Conservation (phyloP, 1,140 invertebrate genomes). For the Drosophila kikkawai region DNA sequence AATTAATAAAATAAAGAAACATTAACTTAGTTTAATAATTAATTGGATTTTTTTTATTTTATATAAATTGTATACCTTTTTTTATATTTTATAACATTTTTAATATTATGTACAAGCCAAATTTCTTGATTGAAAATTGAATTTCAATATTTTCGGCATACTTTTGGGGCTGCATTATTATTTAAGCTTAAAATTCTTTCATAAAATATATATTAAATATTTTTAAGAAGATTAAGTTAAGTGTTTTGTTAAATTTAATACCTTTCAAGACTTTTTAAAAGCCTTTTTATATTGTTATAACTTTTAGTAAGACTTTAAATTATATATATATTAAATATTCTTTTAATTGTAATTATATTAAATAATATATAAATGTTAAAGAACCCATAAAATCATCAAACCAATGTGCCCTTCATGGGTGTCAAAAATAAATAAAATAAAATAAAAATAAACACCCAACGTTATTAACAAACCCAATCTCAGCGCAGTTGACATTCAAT, state of each 20-base stretch:
- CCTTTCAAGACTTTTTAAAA: neutral
- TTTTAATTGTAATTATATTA: neutral
- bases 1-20: too few species aligned
- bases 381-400: neutral
- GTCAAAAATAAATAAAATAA: constrained; percentile 1
- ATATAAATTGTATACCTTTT: too few species aligned
- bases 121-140: neutral
- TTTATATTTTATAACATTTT: too few species aligned
- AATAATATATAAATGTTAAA: neutral
- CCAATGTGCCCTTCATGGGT: constrained; percentile 12
- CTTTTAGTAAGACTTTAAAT: too few species aligned
- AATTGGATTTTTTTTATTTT: too few species aligned
- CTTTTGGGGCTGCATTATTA: constrained; percentile 21
- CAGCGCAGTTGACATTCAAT: constrained; percentile 24
- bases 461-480: constrained; percentile 11
- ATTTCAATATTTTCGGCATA: constrained; percentile 1
- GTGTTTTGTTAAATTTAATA: neutral
- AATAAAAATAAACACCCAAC: neutral
- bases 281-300: neutral
- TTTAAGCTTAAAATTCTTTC: neutral
- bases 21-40: too few species aligned
- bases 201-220: neutral
- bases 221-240: neutral
- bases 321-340: too few species aligned
- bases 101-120: too few species aligned